Base-by-base conservation (phyloP, 2,888 invertebrate genomes). In the Oxytorus armatus region DNA sequence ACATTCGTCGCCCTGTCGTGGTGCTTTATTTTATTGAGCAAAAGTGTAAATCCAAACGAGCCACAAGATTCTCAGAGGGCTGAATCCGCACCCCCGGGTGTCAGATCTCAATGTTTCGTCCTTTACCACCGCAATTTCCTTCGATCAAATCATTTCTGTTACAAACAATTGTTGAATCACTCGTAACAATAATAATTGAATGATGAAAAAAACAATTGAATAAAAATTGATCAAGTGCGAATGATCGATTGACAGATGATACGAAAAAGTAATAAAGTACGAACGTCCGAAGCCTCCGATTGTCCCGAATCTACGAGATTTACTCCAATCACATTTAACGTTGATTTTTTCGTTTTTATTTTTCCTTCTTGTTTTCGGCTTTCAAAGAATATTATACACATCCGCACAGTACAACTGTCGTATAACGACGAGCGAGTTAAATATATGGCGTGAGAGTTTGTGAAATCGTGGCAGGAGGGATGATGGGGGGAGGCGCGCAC, bases 371-470 rank as follows among this genome's bases (percentile, higher is more conserved):
- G 11, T 39, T 49, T 49, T 49, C 10, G 3, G 14, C 23, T 65
- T 49, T 25, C 49, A 11, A 39, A 42, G 1, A 21, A 42, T 23
- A 59, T 7, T 4, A 23, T 42, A 25, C 33, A 16, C 14, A 11
- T 18, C 11, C 1, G 21, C 18, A 21, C 18, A n/a, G 49, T 33
- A 49, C 3, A 33, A n/a, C 33, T 7, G 33, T 8, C 5, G 18
- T 33, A 49, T 65, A 65, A 29, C 25, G 29, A 44, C 11, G 33
- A 39, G 25, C 10, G 44, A 10, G 29, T 18, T 44, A 25, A 47
- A 70, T 33, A 55, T 42, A 55, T 0, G 11, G 18, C 55, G 47
- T 10, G 39, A 61, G 49, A 59, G 36, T 47, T 72, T 61, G 57
- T 3, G 29, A 69, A 69, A 55, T 33, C 25, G 68, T 33, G 25